These are phyloP conservation scores for Zoanthus sociatus DNA, from an alignment of 92 coral and sea anemone species.

Conservation along the genomic window DNA sequence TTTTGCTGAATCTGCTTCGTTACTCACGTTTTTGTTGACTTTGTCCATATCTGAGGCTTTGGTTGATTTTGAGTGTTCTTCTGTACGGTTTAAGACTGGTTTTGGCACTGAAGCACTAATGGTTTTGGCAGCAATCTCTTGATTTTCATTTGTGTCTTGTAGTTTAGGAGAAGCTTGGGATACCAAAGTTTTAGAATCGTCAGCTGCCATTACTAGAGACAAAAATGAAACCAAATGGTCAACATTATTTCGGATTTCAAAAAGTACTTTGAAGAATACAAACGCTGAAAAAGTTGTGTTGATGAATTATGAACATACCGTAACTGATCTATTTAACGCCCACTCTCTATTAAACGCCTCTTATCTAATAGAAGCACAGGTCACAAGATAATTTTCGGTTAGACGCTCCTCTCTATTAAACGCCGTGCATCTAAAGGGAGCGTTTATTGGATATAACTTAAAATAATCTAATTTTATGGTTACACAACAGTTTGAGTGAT, in stretches of 20 bases:
- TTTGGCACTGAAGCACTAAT: background rate
- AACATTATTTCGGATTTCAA: background rate
- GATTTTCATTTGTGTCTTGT: background rate
- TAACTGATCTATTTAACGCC: too few relatives aligned
- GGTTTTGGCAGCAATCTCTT: background rate
- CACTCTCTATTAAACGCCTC: too few relatives aligned
- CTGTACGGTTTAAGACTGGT: background rate
- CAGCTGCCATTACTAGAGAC: constrained; percentile 8
- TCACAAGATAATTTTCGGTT: too few relatives aligned
- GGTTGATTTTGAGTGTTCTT: background rate
- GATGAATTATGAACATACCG: too few relatives aligned
- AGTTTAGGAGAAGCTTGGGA: background rate
- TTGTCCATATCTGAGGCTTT: background rate
- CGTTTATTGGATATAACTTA: too few relatives aligned
- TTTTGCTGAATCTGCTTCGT: background rate
- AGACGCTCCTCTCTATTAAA: too few relatives aligned
- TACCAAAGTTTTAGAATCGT: background rate
- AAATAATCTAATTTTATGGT: too few relatives aligned
- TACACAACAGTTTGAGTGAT: too few relatives aligned
- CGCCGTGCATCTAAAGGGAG: too few relatives aligned
- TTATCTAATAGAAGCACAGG: too few relatives aligned
- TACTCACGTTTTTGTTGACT: constrained; percentile 21
- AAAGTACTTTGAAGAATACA: background rate
- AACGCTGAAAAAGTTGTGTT: too few relatives aligned
- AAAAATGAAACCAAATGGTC: background rate